Base-by-base conservation (phyloP, 1,140 invertebrate genomes). In the Dendrolimus kikuchii region DNA sequence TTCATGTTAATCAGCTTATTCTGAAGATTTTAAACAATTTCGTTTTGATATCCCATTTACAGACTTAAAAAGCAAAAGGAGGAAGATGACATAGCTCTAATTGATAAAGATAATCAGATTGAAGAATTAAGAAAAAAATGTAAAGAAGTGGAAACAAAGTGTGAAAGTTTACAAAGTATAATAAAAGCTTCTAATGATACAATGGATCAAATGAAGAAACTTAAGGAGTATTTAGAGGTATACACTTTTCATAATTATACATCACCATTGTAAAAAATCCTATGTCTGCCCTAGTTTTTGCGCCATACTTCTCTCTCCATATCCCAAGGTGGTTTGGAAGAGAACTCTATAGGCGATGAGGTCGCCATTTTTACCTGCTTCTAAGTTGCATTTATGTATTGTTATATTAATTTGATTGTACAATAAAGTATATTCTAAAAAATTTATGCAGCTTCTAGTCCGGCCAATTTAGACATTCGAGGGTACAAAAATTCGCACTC, bases 41-140 rank as follows among this genome's bases (percentile, higher is more conserved):
- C 6, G 49, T 51, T 23, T 23, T 23, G 23, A 23, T 23, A 23
- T 23, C 23, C 1, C 1, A 23, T 49, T 66, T 62, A 44, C 51
- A 81, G 74, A 42, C 50, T 77, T 43, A 63, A 77, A 42, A 75
- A 81, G 57, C 74, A 81, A 53, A 74, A 81, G 52, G 67, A 73
- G 49, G 70, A 70, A 4, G 61, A 66, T 5, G 55, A 55, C 37
- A 59, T 55, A 6, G n/a, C n/a, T 5, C 54, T 60, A 6, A 57
- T n/a, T 46, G 68, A 75, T 40, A 73, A 71, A 46, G 64, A 66
- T 6, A 64, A 64, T 40, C 47, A 66, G 49, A 38, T 81, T 7
- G 58, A 73, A 46, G 66, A 80, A 50, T 42, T 81, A 5, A 60
- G 45, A 5, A 23, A 57, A 5, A 65, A 65, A 51, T 68, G 56